phyloP scores from a whole-genome alignment of 1,140 invertebrate genomes.

The Pogonomyrmex californicus region DNA sequence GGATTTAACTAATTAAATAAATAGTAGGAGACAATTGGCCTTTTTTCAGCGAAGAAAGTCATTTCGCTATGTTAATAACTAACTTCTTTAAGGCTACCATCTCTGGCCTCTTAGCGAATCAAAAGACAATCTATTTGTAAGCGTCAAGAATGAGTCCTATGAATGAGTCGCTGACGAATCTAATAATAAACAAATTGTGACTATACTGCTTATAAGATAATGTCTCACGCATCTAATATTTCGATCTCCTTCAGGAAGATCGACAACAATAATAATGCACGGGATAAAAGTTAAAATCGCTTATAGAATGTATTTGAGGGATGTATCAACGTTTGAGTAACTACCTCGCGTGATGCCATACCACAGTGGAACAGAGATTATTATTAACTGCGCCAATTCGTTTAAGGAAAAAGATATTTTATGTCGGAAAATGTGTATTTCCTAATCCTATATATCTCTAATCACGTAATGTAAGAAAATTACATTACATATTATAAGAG shows the following conservation, averaged over 20 bases:
- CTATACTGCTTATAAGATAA: conserved; percentile 25
- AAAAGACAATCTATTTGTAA: conserved; percentile 57
- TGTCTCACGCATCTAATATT: conserved; percentile 7
- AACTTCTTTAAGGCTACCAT: conserved; percentile 21
- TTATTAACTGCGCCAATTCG: conserved; percentile 9
- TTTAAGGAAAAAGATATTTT: conserved; percentile 33
- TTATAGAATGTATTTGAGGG: conserved; percentile 49
- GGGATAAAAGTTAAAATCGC: conserved; percentile 46
- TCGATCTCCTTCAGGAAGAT: conserved; percentile 8
- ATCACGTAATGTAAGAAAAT: not conserved
- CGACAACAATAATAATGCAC: not conserved
- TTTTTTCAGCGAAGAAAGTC: conserved; percentile 6
- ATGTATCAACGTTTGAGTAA: conserved; percentile 69
- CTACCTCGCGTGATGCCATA: conserved; percentile 75
- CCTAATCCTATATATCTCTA: conserved; percentile 2
- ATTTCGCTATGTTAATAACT: conserved; percentile 25
- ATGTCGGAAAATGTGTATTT: not conserved
- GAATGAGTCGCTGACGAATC: conserved; percentile 11
- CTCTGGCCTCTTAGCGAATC: conserved; percentile 40
- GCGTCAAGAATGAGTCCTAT: not conserved
- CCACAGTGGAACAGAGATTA: conserved; percentile 48
- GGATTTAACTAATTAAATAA: conserved; percentile 26
- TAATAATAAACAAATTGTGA: conserved; percentile 20
- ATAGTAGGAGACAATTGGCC: conserved; percentile 37
- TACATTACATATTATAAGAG: not conserved